Base-by-base conservation (phyloP, 2,113 vertebrate species). In the Colaptes auratus region DNA sequence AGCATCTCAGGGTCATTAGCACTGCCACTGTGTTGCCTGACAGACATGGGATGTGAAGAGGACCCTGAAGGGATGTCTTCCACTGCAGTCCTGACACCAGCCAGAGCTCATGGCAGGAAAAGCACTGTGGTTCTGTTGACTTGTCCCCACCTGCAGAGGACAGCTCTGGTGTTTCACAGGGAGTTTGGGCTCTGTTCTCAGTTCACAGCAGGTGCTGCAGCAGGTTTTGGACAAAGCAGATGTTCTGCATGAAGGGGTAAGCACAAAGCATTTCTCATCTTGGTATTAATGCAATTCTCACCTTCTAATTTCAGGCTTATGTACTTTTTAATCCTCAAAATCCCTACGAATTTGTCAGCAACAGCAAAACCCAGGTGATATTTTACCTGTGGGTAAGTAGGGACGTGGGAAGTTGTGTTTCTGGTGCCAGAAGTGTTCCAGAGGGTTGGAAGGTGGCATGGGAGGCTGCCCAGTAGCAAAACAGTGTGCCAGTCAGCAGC, bases 351-450 rank as follows among this genome's bases (percentile, higher is more conserved):
- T 88, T 99, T 76, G 93, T 99, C 91, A 99, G 98, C 97, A 99
- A 98, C 95, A 99, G 98, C 90, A 88, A 95, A 90, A 98, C 90
- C 27, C 98, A 97, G 56, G 96, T 98, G 63, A 84, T 99, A 67
- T 98, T 98, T 97, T 99, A 99, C 88, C 92, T 67, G n/a, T 98
- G 96, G 97, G 99, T 99, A 97, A 98, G 98, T 98, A 63, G 72
- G 44, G 81, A 33, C 8, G 12, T 2, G 27, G 33, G 17, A 15
- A 33, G 7, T 30, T 0, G 0, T 35, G 7, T 60, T 89, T 64
- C n/a, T 78, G 73, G 70, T 53, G n/a, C 42, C 48, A 55, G n/a
- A 19, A 0, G 1, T 1, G 3, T 16, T 39, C 28, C 36, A 59
- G 59, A 23, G 59, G 39, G 46, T 17, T 0, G 3, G 42, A 21